Evolutionary conservation across 2,113 vertebrate species (phyloP), one percentile per base, ranked within the genome.

Genomic region (Otocyon megalotis): DNA sequence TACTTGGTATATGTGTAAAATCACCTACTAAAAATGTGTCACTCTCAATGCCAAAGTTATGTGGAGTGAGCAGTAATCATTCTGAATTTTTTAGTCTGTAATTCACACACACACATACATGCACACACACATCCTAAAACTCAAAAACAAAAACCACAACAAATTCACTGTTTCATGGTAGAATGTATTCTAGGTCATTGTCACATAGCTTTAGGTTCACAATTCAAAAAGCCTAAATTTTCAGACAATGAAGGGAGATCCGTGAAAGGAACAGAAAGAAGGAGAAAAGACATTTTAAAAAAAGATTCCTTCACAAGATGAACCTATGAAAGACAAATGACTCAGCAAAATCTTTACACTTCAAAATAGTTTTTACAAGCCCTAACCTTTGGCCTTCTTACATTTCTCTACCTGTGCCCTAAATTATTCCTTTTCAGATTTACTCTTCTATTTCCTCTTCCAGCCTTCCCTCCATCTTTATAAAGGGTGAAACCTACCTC

Each of bases 101-200:
- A 69, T 82, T 76, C 50, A 56, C 26, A 43, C 72, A 76, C 12
- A 48, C 63, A 30, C 13, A 14, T 12, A 65, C 63, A 26, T 8
- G 48, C 6, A 48, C 26, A 76, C 14, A 48, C 24, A 76, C 14
- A 48, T 13, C 7, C 24, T 14, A 12, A 48, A 10, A 16, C 9
- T 3, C 26, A n/a, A 53, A 65, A 28, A 26, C 1, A 54, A 30
- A 28, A 15, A 13, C 14, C 87, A 43, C 63, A 91, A 77, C 74
- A 69, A 79, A 69, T 71, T 74, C 28, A 54, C 63, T 28, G 88
- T 88, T 54, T 84, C 35, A n/a, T 48, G 30, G 37, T 80, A 65
- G 93, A 81, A 74, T 69, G 10, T 48, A 71, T 83, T 96, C 65
- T 74, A 79, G n/a, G 69, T 85, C n/a, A 54, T n/a, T 67, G 54